A percentile compares a stretch with the other conserved stretches of the same genome.
phyloP scores from a whole-genome alignment of 2,113 vertebrate genomes.

The Mellivora capensis region DNA sequence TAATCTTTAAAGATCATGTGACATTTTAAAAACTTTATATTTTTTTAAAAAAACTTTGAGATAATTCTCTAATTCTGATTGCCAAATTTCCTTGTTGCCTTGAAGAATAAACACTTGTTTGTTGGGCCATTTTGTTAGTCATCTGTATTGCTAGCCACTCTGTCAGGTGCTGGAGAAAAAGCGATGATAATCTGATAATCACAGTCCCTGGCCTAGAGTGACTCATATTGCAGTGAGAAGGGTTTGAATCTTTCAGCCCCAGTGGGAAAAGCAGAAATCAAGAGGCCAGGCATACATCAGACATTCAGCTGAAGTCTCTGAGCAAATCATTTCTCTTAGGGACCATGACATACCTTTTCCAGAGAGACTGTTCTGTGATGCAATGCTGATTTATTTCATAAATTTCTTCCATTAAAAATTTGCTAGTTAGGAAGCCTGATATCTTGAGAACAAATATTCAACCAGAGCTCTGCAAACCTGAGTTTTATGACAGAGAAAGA shows the following conservation, averaged over 20 bases:
- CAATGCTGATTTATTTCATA: background rate
- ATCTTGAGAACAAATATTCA: background rate
- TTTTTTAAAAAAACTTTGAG: background rate
- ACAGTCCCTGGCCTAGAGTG: background rate
- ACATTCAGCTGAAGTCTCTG: background rate
- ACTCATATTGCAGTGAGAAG: background rate
- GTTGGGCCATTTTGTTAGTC: background rate
- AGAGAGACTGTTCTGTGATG: background rate
- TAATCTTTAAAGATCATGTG: background rate
- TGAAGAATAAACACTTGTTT: background rate
- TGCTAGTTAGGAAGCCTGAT: background rate
- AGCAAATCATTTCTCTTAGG: background rate
- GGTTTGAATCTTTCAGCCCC: background rate
- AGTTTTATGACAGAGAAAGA: background rate
- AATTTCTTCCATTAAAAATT: background rate
- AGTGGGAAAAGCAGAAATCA: conserved; percentile 14
- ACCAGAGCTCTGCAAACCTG: background rate
- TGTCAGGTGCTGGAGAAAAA: background rate
- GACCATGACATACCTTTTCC: background rate
- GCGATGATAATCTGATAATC: background rate
- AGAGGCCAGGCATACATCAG: background rate
- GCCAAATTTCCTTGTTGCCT: background rate
- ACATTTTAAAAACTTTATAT: background rate
- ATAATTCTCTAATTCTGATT: background rate
- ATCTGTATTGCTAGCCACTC: background rate